Conservation (phyloP, 2,113 vertebrate genomes). For the Thamnophis sirtalis region DNA sequence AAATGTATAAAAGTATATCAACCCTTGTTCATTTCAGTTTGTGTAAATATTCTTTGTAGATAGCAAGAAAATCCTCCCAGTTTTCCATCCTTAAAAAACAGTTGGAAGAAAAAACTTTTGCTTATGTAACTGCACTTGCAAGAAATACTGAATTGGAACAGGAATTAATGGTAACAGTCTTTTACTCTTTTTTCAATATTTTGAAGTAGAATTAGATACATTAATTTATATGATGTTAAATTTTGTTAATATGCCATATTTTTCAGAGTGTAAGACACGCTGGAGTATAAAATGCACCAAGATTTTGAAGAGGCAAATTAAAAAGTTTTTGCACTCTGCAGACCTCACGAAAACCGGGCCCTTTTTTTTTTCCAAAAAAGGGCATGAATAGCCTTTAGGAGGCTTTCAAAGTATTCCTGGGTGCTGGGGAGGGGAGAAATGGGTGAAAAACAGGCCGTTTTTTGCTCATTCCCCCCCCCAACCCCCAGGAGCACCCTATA, state of each 20-base stretch:
- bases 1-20: background rate
- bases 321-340: too few relatives aligned
- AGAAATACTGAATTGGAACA: conserved; percentile 82
- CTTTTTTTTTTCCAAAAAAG: too few relatives aligned
- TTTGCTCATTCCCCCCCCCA: too few relatives aligned
- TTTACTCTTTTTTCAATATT: background rate
- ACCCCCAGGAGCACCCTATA: too few relatives aligned
- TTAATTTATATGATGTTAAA: background rate
- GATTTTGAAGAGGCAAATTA: too few relatives aligned
- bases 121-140: conserved; percentile 75
- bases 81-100: conserved; percentile 81
- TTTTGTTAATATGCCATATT: background rate
- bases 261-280: too few relatives aligned
- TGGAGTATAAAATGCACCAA: too few relatives aligned
- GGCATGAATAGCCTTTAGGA: too few relatives aligned
- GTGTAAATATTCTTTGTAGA: conserved; percentile 66
- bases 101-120: conserved; percentile 84
- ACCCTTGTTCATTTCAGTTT: background rate
- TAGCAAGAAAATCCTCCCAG: conserved; percentile 82
- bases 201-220: background rate
- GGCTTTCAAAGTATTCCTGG: too few relatives aligned
- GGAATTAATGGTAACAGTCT: conserved; percentile 76
- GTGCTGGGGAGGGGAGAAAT: too few relatives aligned
- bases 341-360: too few relatives aligned
- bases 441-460: too few relatives aligned